A percentile compares a stretch with the other conserved stretches of the same genome.
These are phyloP conservation scores for Meloidogyne chitwoodi DNA, from an alignment of 1,140 invertebrate genomes.

Conservation along the genomic window DNA sequence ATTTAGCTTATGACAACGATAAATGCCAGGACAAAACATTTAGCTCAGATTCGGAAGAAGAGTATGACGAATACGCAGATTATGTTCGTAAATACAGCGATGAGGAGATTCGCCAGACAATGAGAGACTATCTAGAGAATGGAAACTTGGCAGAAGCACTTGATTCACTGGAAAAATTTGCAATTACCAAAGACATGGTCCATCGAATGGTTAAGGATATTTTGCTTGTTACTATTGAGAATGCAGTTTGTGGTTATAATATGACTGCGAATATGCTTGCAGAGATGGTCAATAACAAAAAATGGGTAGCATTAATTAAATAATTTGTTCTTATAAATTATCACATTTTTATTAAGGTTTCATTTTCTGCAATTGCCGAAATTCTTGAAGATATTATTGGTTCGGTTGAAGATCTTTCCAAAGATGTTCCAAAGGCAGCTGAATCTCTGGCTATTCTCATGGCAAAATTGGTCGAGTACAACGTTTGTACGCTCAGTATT, in stretches of 20 bases:
- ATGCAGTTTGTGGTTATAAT: constrained; percentile 20
- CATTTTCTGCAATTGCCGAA: constrained; percentile 4
- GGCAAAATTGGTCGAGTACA: constrained; percentile 27
- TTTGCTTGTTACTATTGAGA: constrained; percentile 20
- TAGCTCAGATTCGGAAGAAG: constrained; percentile 36
- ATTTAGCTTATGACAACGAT: constrained; percentile 40
- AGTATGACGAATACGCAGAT: constrained; percentile 40
- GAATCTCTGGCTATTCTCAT: constrained; percentile 33
- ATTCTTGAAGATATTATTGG: constrained; percentile 33
- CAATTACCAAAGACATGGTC: constrained; percentile 21
- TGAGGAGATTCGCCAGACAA: constrained; percentile 32
- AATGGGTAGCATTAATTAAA: constrained; percentile 18
- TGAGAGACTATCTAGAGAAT: constrained; percentile 30
- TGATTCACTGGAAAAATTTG: constrained; percentile 28
- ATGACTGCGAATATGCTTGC: constrained; percentile 15
- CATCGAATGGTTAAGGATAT: constrained; percentile 32
- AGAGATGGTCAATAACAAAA: constrained; percentile 1
- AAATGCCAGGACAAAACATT: constrained; percentile 4
- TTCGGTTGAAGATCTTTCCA: constrained; percentile 26
- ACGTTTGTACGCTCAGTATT: neutral
- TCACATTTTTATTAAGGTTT: neutral
- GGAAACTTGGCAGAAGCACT: constrained; percentile 31
- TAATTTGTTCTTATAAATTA: too few species aligned
- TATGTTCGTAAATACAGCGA: constrained; percentile 40
- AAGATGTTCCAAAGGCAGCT: constrained; percentile 24